phyloP scores from a whole-genome alignment of 2,888 invertebrate species.

The Schizotus pectinicornis region DNA sequence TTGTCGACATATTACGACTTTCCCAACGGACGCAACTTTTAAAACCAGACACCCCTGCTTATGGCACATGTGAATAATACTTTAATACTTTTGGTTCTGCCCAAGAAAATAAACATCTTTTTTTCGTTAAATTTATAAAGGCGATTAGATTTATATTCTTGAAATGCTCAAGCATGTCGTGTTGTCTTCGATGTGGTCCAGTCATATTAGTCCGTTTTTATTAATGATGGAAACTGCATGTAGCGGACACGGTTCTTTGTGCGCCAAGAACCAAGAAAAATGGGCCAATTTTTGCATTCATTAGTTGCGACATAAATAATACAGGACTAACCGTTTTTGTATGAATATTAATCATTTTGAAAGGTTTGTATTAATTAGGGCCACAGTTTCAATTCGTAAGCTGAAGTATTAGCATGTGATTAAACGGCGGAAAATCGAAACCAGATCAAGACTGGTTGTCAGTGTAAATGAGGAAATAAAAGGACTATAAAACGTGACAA shows the following conservation, averaged over 20 bases:
- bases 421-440: conserved; percentile 9
- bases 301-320: conserved; percentile 30
- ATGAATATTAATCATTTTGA: conserved; percentile 3
- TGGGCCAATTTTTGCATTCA: conserved; percentile 33
- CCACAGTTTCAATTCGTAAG: too few relatives aligned
- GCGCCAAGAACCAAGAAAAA: conserved; percentile 34
- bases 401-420: conserved; percentile 3
- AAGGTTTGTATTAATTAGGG: conserved; percentile 18
- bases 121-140: conserved; percentile 5
- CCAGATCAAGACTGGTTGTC: conserved; percentile 22
- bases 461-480: conserved; percentile 29
- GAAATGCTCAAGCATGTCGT: conserved; percentile 9
- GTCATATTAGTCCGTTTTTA: conserved; percentile 30
- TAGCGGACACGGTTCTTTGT: conserved; percentile 28
- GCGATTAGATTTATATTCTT: conserved; percentile 21
- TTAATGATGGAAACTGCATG: conserved; percentile 33
- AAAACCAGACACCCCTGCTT: conserved; percentile 19
- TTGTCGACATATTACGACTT: conserved; percentile 28
- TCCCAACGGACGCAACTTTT: conserved; percentile 11
- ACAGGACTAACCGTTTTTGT: conserved; percentile 12
- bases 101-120: conserved; percentile 23
- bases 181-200: conserved; percentile 17
- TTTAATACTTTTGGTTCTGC: conserved; percentile 22
- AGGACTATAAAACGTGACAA: conserved; percentile 28
- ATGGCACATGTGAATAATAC: conserved; percentile 14